These are phyloP conservation scores for Riptortus pedestris DNA, from an alignment of 1,140 invertebrate genomes.

Conservation along the genomic window DNA sequence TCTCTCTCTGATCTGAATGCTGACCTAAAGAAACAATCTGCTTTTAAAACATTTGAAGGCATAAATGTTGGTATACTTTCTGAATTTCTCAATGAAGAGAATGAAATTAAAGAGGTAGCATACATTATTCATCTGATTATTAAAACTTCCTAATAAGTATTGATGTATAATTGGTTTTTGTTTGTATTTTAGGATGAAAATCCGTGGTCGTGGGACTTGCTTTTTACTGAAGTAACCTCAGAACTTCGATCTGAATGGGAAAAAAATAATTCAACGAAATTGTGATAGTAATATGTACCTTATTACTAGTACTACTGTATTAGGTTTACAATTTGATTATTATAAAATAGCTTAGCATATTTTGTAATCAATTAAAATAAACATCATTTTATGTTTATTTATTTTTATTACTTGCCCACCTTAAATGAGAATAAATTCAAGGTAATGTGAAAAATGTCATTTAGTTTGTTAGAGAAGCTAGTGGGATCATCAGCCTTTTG, in stretches of 20 bases:
- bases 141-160: not conserved
- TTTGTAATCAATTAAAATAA: no score
- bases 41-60: conserved; percentile 21
- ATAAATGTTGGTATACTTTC: conserved; percentile 24
- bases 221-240: conserved; percentile 28
- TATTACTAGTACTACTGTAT: no score
- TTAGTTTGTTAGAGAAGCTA: no score
- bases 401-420: no score
- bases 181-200: conserved; percentile 16
- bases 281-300: no score
- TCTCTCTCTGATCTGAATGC: conserved; percentile 23
- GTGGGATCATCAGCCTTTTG: no score
- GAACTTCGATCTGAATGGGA: conserved; percentile 25
- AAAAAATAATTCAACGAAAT: conserved; percentile 6
- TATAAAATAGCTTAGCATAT: no score
- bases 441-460: no score
- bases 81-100: conserved; percentile 20
- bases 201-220: conserved; percentile 25
- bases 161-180: no score
- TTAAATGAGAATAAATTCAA: no score
- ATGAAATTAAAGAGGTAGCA: conserved; percentile 25
- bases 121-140: not conserved
- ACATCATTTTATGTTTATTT: no score
- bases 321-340: no score
- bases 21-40: conserved; percentile 23